Evolutionary conservation across 2,113 vertebrate genomes (phyloP).

Genomic region (Brachirus orientalis): DNA sequence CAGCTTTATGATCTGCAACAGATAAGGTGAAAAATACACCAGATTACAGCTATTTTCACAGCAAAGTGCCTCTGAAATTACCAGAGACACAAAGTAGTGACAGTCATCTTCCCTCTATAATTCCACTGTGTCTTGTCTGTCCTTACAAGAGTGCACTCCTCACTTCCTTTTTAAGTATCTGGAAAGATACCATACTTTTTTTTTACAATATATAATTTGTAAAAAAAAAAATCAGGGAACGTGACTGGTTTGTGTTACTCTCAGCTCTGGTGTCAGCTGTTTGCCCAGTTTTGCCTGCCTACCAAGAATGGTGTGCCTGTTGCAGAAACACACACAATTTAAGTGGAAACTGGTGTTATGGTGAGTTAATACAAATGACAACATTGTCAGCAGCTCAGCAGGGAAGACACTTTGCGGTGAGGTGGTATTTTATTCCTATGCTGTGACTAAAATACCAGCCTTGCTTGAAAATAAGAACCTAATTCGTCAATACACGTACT

Average conservation of each 20-base stretch:
- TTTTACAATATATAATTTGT: neutral
- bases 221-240: neutral
- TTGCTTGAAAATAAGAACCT: neutral
- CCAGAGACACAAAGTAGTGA: conserved; percentile 19
- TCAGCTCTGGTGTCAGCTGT: neutral
- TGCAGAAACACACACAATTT: neutral
- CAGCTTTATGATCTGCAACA: conserved; percentile 61
- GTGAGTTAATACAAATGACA: neutral
- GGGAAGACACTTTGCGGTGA: neutral
- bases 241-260: neutral
- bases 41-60: conserved; percentile 47
- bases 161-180: neutral
- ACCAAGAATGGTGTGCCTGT: neutral
- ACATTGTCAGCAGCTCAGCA: neutral
- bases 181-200: neutral
- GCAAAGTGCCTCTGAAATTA: conserved; percentile 29
- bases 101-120: conserved; percentile 11
- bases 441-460: neutral
- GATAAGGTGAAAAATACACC: conserved; percentile 41
- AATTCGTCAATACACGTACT: neutral
- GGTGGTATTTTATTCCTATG: neutral
- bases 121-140: conserved; percentile 29
- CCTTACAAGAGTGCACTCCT: neutral
- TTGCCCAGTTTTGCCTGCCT: neutral
- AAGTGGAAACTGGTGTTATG: neutral